Conservation (phyloP, 2,797 vertebrate genomes). For the Anabas testudineus region DNA sequence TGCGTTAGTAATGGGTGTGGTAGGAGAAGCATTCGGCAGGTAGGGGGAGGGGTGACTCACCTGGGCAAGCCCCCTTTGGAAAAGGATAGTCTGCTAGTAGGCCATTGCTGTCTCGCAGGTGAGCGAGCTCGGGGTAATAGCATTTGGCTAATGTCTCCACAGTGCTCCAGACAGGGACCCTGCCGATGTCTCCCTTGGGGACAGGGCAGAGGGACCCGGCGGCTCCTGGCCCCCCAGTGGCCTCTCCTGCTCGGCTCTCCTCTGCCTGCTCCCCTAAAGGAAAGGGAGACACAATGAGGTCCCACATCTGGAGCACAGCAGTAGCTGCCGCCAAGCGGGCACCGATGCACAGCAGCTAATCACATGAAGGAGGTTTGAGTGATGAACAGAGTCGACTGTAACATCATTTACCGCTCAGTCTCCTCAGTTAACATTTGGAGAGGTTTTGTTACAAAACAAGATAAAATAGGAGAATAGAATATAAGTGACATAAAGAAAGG, state of each 20-base stretch:
- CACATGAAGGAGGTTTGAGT: slow-evolving; percentile 70
- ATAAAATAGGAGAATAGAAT: slow-evolving; percentile 18
- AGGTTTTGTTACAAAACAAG: slow-evolving; percentile 50
- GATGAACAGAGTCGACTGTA: slow-evolving; percentile 67
- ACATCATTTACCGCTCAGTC: slow-evolving; percentile 59
- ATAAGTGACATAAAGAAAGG: slow-evolving; percentile 44
- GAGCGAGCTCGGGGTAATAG: slow-evolving; percentile 84
- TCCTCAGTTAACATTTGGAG: slow-evolving; percentile 57
- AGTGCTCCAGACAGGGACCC: slow-evolving; percentile 83
- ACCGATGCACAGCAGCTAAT: slow-evolving; percentile 65
- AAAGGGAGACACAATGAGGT: slow-evolving; percentile 83
- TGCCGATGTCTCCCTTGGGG: slow-evolving; percentile 83
- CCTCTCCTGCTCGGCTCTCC: slow-evolving; percentile 82
- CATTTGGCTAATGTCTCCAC: slow-evolving; percentile 85
- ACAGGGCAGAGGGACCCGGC: slow-evolving; percentile 78
- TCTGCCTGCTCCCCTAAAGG: slow-evolving; percentile 85
- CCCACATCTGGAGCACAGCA: slow-evolving; percentile 79
- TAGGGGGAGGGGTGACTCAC: slow-evolving; percentile 72
- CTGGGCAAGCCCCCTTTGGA: slow-evolving; percentile 83
- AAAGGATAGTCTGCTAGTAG: slow-evolving; percentile 84
- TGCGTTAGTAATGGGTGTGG: not conserved
- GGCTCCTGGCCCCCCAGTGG: slow-evolving; percentile 73
- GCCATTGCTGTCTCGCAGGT: slow-evolving; percentile 82
- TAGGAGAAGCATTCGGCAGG: not conserved
- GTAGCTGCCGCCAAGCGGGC: slow-evolving; percentile 55